A percentile compares a stretch with the other conserved stretches of the same genome.
These are phyloP conservation scores for Pomatorhinus ruficollis DNA, from an alignment of 2,113 vertebrate genomes.

Conservation along the genomic window DNA sequence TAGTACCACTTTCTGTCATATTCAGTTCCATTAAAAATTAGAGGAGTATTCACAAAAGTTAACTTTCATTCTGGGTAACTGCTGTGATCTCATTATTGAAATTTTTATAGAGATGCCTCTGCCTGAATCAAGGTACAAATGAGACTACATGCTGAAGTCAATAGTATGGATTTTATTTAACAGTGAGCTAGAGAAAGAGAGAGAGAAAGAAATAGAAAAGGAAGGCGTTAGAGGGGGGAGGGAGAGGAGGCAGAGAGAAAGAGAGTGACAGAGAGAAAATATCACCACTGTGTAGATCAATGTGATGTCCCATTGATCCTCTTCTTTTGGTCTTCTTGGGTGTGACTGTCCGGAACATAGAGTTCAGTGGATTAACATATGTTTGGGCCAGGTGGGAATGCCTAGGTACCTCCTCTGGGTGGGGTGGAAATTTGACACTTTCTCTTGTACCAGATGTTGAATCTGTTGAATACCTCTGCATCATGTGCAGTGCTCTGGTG, in stretches of 20 bases:
- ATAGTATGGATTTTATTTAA: background rate
- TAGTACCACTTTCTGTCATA: background rate
- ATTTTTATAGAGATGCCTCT: background rate
- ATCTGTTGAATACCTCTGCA: background rate
- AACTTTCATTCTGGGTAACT: background rate
- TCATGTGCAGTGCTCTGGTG: background rate
- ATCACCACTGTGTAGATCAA: background rate
- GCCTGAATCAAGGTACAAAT: background rate
- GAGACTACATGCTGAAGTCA: background rate
- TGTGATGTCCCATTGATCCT: background rate
- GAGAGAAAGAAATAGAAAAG: background rate
- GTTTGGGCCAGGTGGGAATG: background rate
- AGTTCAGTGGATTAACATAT: background rate
- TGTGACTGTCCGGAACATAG: accelerated
- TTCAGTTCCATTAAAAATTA: background rate
- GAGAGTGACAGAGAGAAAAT: background rate
- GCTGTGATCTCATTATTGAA: background rate
- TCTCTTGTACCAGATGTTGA: background rate
- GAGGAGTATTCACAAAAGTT: background rate
- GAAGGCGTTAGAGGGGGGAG: accelerated
- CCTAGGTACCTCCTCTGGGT: too few species aligned
- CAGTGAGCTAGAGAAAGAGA: background rate
- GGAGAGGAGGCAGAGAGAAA: background rate
- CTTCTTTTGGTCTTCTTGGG: background rate
- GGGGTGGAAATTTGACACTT: background rate